These are phyloP conservation scores for Manis crassicaudata DNA, from an alignment of 2,797 vertebrate species.

Conservation along the genomic window DNA sequence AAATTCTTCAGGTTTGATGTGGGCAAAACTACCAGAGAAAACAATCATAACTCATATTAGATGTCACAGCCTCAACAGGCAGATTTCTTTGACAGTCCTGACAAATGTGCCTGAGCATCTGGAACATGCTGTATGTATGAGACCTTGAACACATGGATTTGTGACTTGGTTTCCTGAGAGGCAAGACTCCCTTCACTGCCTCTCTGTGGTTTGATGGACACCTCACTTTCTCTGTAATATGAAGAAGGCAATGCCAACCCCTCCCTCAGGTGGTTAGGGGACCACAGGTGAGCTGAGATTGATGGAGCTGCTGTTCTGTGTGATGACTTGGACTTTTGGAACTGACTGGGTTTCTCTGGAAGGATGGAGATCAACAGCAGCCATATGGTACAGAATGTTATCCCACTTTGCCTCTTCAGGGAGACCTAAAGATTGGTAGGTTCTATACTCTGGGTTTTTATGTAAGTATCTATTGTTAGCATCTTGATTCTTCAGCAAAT, in stretches of 20 bases:
- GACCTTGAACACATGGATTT: not conserved
- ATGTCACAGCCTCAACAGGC: not conserved
- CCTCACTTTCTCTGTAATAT: not conserved
- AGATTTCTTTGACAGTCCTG: not conserved
- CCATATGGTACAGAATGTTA: not conserved
- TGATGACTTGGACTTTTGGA: constrained; percentile 27
- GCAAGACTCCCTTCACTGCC: not conserved
- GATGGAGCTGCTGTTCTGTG: not conserved
- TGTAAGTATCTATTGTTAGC: constrained; percentile 30
- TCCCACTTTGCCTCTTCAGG: not conserved
- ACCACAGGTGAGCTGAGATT: not conserved
- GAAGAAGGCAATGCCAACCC: not conserved
- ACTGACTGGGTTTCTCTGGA: constrained; percentile 11
- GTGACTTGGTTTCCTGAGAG: not conserved
- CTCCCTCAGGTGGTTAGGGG: not conserved
- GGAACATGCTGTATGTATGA: not conserved
- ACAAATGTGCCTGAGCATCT: not conserved
- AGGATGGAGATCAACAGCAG: not conserved
- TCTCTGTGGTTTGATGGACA: not conserved
- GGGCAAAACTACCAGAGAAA: not conserved
- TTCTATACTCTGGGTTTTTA: constrained; percentile 3
- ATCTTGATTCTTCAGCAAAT: constrained; percentile 41
- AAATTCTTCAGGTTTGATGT: not conserved
- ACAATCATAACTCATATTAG: not conserved
- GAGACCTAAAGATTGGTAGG: not conserved